These are phyloP conservation scores for Beroe ovata DNA, from an alignment of 37 sponge, comb jelly and placozoan genomes.

Conservation along the genomic window DNA sequence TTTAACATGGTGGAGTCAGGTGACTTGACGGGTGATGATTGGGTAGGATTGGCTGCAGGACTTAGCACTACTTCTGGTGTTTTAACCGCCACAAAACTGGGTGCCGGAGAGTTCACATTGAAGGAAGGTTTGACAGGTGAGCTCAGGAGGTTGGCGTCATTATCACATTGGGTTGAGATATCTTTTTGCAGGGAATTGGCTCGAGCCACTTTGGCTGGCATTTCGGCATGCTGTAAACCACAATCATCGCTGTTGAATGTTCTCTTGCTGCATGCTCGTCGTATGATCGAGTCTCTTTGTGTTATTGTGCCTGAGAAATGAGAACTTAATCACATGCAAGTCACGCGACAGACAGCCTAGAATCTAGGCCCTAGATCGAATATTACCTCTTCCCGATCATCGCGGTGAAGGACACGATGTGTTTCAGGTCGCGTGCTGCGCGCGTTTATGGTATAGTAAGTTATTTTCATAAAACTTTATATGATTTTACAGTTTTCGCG, in stretches of 20 bases:
- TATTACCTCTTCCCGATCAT: too few species aligned
- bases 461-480: not conserved
- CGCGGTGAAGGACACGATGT: too few species aligned
- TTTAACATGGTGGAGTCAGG: not conserved
- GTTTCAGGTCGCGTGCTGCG: not conserved
- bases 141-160: not conserved
- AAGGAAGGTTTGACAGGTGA: too few species aligned
- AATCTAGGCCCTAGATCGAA: too few species aligned
- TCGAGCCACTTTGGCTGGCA: constrained; percentile 33
- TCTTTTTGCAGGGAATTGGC: not conserved
- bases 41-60: too few species aligned
- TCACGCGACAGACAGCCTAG: too few species aligned
- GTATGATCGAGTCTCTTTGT: constrained; percentile 14
- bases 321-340: too few species aligned
- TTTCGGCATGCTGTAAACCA: not conserved
- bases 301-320: too few species aligned
- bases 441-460: constrained; percentile 22
- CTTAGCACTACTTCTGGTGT: not conserved
- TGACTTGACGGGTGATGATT: not conserved
- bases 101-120: too few species aligned
- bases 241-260: not conserved
- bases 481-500: not conserved
- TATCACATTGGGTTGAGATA: not conserved
- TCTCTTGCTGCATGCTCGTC: constrained; percentile 24
- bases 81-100: too few species aligned